A percentile compares a stretch with the other conserved stretches of the same genome.
phyloP scores from a whole-genome alignment of 1,140 invertebrate species.

The Tetragnatha versicolor region DNA sequence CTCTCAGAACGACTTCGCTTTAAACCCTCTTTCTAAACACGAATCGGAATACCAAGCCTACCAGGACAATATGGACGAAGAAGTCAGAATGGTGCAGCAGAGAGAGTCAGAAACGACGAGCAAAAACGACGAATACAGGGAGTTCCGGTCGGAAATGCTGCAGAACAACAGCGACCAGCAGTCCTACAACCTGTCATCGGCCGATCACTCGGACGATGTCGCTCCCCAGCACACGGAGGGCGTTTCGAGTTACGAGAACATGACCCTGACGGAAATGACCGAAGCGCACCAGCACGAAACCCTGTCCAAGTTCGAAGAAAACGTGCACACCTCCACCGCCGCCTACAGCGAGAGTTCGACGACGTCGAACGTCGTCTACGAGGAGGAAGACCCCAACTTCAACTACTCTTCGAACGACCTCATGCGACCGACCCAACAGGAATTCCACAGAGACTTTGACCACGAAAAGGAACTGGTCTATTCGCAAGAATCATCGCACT shows the following conservation, averaged over 20 bases:
- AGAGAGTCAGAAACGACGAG: no score
- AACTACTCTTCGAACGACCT: constrained; percentile 3
- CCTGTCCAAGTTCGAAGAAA: constrained; percentile 19
- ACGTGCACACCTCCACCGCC: constrained; percentile 6
- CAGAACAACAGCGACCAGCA: no score
- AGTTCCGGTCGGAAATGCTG: no score
- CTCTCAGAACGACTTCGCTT: no score
- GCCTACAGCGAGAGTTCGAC: constrained; percentile 14
- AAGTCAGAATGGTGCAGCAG: no score
- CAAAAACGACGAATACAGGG: no score
- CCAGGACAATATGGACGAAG: no score
- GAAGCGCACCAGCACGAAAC: constrained; percentile 30
- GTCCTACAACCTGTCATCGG: no score
- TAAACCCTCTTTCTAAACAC: no score
- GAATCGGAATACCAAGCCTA: no score
- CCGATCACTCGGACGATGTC: constrained; percentile 1
- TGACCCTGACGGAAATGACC: constrained; percentile 19
- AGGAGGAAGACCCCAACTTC: not conserved
- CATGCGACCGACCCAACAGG: not conserved
- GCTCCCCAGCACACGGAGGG: constrained; percentile 22
- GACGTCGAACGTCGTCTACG: not conserved
- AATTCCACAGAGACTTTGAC: not conserved
- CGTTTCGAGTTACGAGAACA: constrained; percentile 6
- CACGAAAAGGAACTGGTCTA: not conserved
- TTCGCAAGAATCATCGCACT: no score